These are phyloP conservation scores for Griposia aprilina DNA, from an alignment of 2,888 invertebrate genomes.

Conservation along the genomic window DNA sequence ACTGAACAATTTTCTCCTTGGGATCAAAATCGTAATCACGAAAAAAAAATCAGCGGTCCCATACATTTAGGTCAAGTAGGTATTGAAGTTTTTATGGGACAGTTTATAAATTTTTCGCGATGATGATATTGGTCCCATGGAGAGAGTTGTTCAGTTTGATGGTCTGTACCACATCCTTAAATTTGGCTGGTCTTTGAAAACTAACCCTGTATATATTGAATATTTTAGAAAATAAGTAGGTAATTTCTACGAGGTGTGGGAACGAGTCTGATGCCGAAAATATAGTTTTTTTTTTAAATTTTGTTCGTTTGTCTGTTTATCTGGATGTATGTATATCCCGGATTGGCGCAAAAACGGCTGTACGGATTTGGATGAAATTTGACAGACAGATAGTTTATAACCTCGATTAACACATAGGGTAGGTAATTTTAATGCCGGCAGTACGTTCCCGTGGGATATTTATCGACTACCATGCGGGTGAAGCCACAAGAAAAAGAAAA, in stretches of 20 bases:
- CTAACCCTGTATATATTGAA: no score
- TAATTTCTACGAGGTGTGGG: background rate
- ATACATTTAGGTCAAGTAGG: no score
- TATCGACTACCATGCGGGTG: background rate
- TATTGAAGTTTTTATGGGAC: no score
- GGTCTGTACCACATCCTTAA: no score
- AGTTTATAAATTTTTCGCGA: no score
- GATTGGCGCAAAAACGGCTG: background rate
- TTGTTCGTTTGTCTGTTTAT: background rate
- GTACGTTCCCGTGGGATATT: background rate
- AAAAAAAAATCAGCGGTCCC: no score
- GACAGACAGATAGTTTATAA: background rate
- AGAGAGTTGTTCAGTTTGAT: no score
- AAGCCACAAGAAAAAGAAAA: background rate
- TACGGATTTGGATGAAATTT: background rate
- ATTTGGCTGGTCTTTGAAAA: no score
- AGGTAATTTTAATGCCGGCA: background rate
- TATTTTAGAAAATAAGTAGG: background rate
- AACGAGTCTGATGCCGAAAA: background rate
- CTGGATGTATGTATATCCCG: background rate
- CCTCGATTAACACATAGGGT: background rate
- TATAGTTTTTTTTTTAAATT: background rate
- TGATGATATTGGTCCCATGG: no score
- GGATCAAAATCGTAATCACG: no score
- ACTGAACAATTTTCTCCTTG: no score